Conservation (phyloP, 53 echinoderm and acorn worm species). For the Temnopleurus reevesii region DNA sequence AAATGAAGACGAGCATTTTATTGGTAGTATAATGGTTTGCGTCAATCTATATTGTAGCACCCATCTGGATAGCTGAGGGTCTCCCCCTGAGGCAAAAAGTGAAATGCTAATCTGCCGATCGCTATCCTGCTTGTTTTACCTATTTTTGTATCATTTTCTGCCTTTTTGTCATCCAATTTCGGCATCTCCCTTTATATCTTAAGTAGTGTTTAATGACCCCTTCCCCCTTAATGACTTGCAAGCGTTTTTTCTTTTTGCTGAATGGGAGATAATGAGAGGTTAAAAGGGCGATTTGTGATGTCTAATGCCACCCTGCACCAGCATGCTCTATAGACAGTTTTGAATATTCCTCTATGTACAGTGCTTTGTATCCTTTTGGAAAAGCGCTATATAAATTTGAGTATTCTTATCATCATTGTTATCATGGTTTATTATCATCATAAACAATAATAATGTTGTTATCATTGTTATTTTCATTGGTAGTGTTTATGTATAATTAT, state of each 20-base stretch:
- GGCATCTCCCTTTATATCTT: no score
- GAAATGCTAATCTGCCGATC: neutral
- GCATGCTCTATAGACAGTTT: no score
- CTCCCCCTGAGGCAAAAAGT: conserved; percentile 36
- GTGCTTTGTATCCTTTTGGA: no score
- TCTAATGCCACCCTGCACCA: no score
- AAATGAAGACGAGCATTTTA: conserved; percentile 39
- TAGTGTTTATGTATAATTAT: no score
- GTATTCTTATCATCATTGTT: neutral
- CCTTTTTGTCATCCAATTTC: neutral
- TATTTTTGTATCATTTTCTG: neutral
- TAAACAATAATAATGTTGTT: neutral
- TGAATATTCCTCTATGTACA: no score
- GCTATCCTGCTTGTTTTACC: conserved; percentile 13
- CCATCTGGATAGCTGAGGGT: conserved; percentile 54
- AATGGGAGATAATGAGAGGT: no score
- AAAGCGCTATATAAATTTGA: no score
- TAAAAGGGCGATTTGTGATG: no score
- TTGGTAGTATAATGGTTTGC: conserved; percentile 38
- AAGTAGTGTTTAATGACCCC: no score
- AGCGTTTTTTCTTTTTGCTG: no score
- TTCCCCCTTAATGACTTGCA: no score
- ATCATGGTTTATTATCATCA: neutral
- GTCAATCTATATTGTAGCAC: conserved; percentile 7
- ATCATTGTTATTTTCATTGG: neutral